These are phyloP conservation scores for Pempheris klunzingeri DNA, from an alignment of 2,797 vertebrate species.

Conservation along the genomic window DNA sequence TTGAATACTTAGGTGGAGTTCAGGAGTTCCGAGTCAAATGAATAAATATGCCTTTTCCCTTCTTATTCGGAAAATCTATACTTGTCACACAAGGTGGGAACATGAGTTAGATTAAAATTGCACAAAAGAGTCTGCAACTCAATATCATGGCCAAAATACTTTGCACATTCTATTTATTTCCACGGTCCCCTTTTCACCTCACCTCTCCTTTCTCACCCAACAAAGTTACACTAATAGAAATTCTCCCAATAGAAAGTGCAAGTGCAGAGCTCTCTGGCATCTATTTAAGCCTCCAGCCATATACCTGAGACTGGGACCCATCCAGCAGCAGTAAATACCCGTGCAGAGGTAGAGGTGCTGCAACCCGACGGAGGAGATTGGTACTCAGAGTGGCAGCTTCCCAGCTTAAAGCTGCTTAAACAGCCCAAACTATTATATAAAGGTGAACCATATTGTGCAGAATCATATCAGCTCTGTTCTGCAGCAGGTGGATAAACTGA, in stretches of 20 bases:
- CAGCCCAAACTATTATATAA: conserved; percentile 64
- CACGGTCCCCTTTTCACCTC: conserved; percentile 29
- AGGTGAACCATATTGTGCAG: conserved; percentile 61
- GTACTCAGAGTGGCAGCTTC: conserved; percentile 65
- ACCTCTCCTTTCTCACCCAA: conserved; percentile 43
- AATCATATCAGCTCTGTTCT: conserved; percentile 50
- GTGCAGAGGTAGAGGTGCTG: conserved; percentile 44
- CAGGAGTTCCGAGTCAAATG: conserved; percentile 2
- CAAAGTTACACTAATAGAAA: conserved; percentile 60
- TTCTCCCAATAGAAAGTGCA: conserved; percentile 64
- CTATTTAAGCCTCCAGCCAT: conserved; percentile 65
- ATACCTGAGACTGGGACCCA: conserved; percentile 62
- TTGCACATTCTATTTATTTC: conserved; percentile 57
- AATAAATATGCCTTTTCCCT: conserved; percentile 6
- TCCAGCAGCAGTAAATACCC: conserved; percentile 68
- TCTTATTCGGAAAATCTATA: conserved; percentile 27
- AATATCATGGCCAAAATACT: conserved; percentile 44
- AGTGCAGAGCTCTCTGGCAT: conserved; percentile 67
- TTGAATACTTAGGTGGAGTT: conserved; percentile 10
- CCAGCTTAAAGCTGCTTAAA: conserved; percentile 69
- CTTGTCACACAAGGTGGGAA: conserved; percentile 25
- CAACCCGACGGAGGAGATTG: conserved; percentile 56
- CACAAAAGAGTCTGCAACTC: conserved; percentile 27
- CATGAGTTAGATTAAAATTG: conserved; percentile 1
- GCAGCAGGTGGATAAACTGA: conserved; percentile 59